These are phyloP conservation scores for Trachymyrmex cornetzi DNA, from an alignment of 1,140 invertebrate genomes.

Conservation along the genomic window DNA sequence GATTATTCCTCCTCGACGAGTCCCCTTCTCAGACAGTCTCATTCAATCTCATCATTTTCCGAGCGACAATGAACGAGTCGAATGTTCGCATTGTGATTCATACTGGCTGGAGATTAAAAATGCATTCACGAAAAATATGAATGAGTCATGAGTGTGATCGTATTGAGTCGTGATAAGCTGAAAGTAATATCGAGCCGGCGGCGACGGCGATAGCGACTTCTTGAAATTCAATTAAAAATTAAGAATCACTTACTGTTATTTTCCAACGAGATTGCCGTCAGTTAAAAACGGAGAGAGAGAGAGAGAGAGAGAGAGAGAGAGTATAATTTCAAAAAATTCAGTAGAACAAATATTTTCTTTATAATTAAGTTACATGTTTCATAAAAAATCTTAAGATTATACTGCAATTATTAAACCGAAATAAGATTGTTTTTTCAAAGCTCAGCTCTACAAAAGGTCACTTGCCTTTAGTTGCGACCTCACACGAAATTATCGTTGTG, in stretches of 20 bases:
- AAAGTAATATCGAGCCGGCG: slow-evolving; percentile 32
- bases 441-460: neutral
- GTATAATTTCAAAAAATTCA: neutral
- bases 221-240: slow-evolving; percentile 13
- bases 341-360: slow-evolving; percentile 2
- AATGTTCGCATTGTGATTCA: slow-evolving; percentile 63
- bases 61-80: slow-evolving; percentile 37
- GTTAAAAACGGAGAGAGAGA: neutral
- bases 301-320: neutral
- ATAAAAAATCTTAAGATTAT: neutral
- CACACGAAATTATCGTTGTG: neutral
- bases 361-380: neutral
- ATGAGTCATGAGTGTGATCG: slow-evolving; percentile 60
- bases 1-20: slow-evolving; percentile 35
- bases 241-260: slow-evolving; percentile 11
- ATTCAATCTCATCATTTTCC: slow-evolving; percentile 40
- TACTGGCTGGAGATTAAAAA: slow-evolving; percentile 47
- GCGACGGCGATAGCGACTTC: neutral
- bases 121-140: slow-evolving; percentile 16
- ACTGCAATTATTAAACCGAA: neutral
- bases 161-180: slow-evolving; percentile 61
- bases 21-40: neutral
- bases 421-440: neutral
- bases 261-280: neutral
- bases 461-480: neutral